Evolutionary conservation across 1,140 invertebrate species (phyloP).

Genomic region (Drosophila micromelanica): DNA sequence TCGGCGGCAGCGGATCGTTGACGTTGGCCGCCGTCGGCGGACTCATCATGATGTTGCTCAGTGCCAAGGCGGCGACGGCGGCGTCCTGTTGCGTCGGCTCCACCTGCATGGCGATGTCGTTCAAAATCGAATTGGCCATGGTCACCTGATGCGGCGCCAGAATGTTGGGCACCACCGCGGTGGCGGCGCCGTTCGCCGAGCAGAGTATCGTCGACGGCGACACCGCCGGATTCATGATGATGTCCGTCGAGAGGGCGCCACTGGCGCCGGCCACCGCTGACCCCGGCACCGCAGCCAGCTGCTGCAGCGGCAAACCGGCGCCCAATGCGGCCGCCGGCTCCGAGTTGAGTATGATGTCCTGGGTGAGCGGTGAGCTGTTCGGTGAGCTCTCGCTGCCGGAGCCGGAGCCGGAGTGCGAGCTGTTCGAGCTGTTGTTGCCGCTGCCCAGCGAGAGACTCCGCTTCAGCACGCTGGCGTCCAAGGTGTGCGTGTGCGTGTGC

Average conservation of each 20-base stretch:
- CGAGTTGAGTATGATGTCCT: constrained; percentile 84
- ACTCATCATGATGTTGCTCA: constrained; percentile 84
- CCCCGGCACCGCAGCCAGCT: constrained; percentile 29
- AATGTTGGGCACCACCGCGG: constrained; percentile 86
- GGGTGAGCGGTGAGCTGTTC: constrained; percentile 75
- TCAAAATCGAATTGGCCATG: constrained; percentile 82
- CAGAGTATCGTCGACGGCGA: constrained; percentile 86
- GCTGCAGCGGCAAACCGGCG: constrained; percentile 66
- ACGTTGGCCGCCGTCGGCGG: constrained; percentile 65
- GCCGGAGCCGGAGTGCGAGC: constrained; percentile 45
- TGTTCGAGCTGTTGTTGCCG: constrained; percentile 55
- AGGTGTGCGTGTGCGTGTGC: not conserved
- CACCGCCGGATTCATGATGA: constrained; percentile 87
- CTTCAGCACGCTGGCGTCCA: too few relatives aligned
- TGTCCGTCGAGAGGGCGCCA: constrained; percentile 86
- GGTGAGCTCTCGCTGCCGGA: constrained; percentile 59
- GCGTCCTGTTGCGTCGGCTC: constrained; percentile 81
- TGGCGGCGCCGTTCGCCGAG: constrained; percentile 80
- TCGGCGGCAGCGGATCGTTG: constrained; percentile 83
- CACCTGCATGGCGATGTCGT: constrained; percentile 80
- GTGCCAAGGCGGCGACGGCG: constrained; percentile 67
- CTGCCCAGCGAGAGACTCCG: constrained; percentile 70
- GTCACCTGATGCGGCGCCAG: constrained; percentile 80
- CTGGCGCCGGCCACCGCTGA: constrained; percentile 26
- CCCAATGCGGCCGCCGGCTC: constrained; percentile 70